phyloP scores from a whole-genome alignment of 2,888 invertebrate species.

The Amiota minor region DNA sequence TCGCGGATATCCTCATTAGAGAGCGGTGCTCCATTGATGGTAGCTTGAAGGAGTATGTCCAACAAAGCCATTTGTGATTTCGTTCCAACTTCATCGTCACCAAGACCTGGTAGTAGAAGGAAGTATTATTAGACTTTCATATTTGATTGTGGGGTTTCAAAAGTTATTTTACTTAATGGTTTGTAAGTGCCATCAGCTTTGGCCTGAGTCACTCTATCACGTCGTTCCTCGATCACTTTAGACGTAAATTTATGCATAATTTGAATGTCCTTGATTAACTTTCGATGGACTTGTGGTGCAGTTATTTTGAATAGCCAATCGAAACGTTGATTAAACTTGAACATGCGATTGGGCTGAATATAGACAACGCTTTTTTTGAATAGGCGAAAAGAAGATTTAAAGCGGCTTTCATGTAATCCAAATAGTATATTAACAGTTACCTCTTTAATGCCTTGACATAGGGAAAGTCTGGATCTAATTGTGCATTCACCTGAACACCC shows the following conservation, averaged over 20 bases:
- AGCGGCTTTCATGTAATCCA: background rate
- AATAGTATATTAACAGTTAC: conserved; percentile 70
- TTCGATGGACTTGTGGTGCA: conserved; percentile 48
- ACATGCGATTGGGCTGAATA: conserved; percentile 59
- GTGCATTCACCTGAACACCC: conserved; percentile 72
- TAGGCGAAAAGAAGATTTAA: background rate
- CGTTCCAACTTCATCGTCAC: conserved; percentile 72
- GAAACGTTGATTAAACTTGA: conserved; percentile 57
- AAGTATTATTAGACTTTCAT: background rate
- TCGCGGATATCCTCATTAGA: conserved; percentile 77
- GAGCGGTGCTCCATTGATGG: conserved; percentile 76
- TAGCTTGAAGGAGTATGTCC: conserved; percentile 78
- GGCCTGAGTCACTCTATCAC: conserved; percentile 49
- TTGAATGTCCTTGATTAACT: conserved; percentile 50
- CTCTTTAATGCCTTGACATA: conserved; percentile 82
- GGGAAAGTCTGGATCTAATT: conserved; percentile 78
- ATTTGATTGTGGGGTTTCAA: background rate
- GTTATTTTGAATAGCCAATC: conserved; percentile 59
- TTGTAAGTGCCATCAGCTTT: conserved; percentile 54
- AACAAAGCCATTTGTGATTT: conserved; percentile 79
- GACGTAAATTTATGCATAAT: conserved; percentile 63
- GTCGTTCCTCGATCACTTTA: conserved; percentile 59
- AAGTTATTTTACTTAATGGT: conserved; percentile 50
- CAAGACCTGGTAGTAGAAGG: conserved; percentile 40
- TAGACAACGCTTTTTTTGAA: conserved; percentile 52